Evolutionary conservation across 1,140 invertebrate genomes (phyloP), one percentile per base, ranked within the genome.

Genomic region (Drosophila tani): DNA sequence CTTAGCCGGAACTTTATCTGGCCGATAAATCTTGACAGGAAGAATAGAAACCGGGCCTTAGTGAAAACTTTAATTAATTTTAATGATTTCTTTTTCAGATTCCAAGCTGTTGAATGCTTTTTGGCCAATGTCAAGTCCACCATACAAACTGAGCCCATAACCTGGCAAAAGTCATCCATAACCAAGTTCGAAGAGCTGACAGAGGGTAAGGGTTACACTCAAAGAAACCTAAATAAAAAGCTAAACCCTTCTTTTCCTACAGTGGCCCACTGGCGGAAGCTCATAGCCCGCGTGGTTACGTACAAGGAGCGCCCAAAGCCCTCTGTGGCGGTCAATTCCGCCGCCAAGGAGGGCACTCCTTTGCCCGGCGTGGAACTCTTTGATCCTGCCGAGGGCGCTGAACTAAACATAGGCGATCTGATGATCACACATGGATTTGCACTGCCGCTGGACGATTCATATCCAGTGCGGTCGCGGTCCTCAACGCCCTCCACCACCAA

Each of bases 21-120:
- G 21, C 21, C 21, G 3, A 3, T 2, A 24, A 24, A 24, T 24
- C 4, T 24, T 24, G 21, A 21, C 21, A 21, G 21, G 2, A 21
- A 21, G 1, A 3, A 21, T 21, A 21, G 0, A 24, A 24, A 24
- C 21, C 4, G 55, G n/a, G 0, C 8, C 1, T 24, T 11, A 24
- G 19, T 11, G 5, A 40, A n/a, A 21, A 11, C 8, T 7, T 40
- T 11, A n/a, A n/a, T n/a, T 40, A 56, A 40, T n/a, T 56, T 2
- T 9, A 1, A 3, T 15, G 12, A 21, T 38, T 55, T 55, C 1
- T 0, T 15, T 15, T 64, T 12, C 19, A 93, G 92, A 81, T 93
- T 94, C 29, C 96, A 97, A 94, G 97, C 97, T 1, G 95, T 97
- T 82, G 96, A 97, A 90, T 97, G 96, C 92, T 96, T 95, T 74